These are phyloP conservation scores for Hephaestus fuliginosus DNA, from an alignment of 2,797 vertebrate genomes.

Conservation along the genomic window DNA sequence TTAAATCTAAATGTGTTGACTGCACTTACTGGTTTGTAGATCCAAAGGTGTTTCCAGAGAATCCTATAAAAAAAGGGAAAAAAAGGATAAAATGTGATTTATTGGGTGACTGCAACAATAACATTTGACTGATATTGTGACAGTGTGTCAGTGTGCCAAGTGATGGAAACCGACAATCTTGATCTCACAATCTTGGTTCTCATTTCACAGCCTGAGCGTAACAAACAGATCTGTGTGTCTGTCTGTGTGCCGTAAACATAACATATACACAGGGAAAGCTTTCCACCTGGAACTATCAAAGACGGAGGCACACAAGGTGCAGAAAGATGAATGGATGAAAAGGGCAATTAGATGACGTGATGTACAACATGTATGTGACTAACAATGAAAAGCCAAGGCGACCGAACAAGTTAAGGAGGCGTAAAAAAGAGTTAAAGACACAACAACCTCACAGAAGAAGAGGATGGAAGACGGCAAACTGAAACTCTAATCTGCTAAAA, in stretches of 20 bases:
- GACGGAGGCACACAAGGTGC: background rate
- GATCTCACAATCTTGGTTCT: background rate
- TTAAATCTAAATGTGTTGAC: conserved; percentile 11
- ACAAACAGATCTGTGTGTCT: background rate
- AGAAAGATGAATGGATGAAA: background rate
- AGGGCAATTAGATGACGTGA: background rate
- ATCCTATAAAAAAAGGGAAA: conserved; percentile 81
- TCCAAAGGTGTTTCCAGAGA: conserved; percentile 88
- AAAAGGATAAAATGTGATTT: background rate
- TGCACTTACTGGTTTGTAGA: conserved; percentile 92
- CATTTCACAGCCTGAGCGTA: background rate
- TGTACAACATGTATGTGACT: background rate
- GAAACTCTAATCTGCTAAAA: background rate
- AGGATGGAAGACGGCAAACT: background rate
- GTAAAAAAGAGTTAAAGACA: background rate
- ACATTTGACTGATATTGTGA: background rate
- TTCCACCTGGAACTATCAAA: background rate
- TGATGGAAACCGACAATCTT: background rate
- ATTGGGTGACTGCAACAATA: background rate
- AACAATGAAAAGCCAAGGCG: conserved; percentile 4
- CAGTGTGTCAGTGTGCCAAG: too few species aligned
- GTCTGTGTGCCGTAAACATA: background rate
- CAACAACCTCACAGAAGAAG: background rate
- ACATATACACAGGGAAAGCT: background rate
- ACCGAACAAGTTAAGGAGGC: background rate